These are phyloP conservation scores for Drosophila pseudoobscura DNA, from an alignment of 1,140 invertebrate genomes.

Conservation along the genomic window DNA sequence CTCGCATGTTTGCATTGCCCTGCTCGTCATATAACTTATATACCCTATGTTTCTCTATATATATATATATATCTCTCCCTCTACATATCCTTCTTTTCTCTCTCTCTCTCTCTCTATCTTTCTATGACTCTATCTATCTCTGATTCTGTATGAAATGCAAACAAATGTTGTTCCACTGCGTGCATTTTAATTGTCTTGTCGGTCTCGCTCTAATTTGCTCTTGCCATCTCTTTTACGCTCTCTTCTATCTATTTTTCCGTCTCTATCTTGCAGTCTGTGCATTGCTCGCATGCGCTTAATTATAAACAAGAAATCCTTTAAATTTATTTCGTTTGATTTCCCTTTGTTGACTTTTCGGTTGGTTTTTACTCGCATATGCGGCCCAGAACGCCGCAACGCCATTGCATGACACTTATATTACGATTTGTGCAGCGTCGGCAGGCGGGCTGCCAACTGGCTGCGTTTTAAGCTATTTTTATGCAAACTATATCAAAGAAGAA, in stretches of 20 bases:
- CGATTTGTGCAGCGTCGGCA: constrained; percentile 8
- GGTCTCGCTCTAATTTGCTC: constrained; percentile 29
- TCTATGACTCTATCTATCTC: not conserved
- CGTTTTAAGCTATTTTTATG: constrained; percentile 5
- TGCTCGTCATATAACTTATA: constrained; percentile 39
- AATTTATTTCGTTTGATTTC: constrained; percentile 32
- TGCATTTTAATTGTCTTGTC: constrained; percentile 55
- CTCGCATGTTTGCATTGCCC: constrained; percentile 73
- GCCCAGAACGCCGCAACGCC: constrained; percentile 24
- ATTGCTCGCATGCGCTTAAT: constrained; percentile 73
- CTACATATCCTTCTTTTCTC: not conserved
- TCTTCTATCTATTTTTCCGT: constrained; percentile 1
- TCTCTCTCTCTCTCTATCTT: constrained; percentile 2
- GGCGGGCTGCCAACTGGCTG: constrained; percentile 11
- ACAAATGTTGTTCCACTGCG: constrained; percentile 39
- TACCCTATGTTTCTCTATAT: constrained; percentile 6
- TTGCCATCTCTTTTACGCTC: constrained; percentile 28
- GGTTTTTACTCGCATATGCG: constrained; percentile 27
- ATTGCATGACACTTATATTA: constrained; percentile 42
- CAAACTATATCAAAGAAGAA: constrained; percentile 18
- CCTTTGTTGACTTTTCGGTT: constrained; percentile 25
- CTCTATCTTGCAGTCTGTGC: constrained; percentile 39
- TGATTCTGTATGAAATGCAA: constrained; percentile 28
- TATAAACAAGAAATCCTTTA: constrained; percentile 45
- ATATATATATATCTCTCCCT: constrained; percentile 4